A percentile compares a stretch with the other conserved stretches of the same genome.
Evolutionary conservation across 1,140 invertebrate genomes (phyloP).

Genomic region (Diprion similis): DNA sequence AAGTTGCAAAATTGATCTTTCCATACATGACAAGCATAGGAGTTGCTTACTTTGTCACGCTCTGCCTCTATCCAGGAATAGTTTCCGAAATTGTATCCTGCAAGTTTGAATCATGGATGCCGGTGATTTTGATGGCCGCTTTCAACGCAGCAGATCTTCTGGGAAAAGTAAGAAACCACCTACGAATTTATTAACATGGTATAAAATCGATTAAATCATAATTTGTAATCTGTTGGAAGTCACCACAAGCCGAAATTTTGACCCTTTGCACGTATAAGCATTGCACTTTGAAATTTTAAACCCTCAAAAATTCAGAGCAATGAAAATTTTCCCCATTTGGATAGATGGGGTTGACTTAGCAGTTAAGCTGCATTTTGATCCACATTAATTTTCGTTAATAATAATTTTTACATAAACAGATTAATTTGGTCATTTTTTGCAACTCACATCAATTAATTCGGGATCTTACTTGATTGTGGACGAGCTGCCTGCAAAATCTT

Average conservation of each 20-base stretch:
- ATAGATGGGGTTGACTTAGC: too few relatives aligned
- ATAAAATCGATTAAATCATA: not conserved
- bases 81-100: slow-evolving; percentile 88
- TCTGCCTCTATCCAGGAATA: slow-evolving; percentile 89
- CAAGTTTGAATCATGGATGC: slow-evolving; percentile 86
- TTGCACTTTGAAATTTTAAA: slow-evolving; percentile 6
- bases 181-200: slow-evolving; percentile 1
- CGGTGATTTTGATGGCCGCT: slow-evolving; percentile 86
- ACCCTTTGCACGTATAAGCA: slow-evolving; percentile 9
- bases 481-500: too few relatives aligned
- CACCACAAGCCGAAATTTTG: too few relatives aligned
- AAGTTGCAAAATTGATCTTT: slow-evolving; percentile 82
- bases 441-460: too few relatives aligned
- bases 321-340: not conserved
- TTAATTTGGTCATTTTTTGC: too few relatives aligned
- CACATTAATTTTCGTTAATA: too few relatives aligned
- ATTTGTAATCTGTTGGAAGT: not conserved
- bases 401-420: too few relatives aligned
- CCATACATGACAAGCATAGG: slow-evolving; percentile 89
- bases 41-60: slow-evolving; percentile 85
- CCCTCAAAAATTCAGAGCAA: slow-evolving; percentile 8
- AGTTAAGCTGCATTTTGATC: too few relatives aligned
- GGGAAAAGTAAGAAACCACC: slow-evolving; percentile 71
- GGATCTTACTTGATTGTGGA: too few relatives aligned
- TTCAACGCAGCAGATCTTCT: slow-evolving; percentile 88